Percentiles rank a stretch among this genome's conserved stretches.
Evolutionary conservation across 2,113 vertebrate species (phyloP).

Genomic region (Anthoscopus minutus): DNA sequence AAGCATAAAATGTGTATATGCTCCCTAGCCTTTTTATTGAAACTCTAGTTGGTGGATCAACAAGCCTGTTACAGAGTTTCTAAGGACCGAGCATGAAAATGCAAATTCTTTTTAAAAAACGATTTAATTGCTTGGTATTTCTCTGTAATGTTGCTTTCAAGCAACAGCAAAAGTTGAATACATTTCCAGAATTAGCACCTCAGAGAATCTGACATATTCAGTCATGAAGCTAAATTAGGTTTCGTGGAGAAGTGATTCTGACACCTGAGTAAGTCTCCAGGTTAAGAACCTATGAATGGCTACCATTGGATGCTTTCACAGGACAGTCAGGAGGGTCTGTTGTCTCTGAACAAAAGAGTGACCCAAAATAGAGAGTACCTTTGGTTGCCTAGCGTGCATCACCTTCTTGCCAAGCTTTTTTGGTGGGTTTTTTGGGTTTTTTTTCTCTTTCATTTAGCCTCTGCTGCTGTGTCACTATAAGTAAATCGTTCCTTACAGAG

Average conservation of each 20-base stretch:
- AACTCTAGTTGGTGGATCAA: neutral
- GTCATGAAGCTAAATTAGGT: neutral
- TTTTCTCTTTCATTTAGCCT: neutral
- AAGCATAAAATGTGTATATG: neutral
- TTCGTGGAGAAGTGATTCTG: neutral
- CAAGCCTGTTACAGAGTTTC: neutral
- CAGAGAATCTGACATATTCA: neutral
- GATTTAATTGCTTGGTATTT: neutral
- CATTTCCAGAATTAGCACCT: neutral
- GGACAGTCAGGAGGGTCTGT: neutral
- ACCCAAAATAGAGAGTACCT: neutral
- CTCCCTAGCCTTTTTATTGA: neutral
- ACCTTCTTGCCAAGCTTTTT: neutral
- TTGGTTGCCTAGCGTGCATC: neutral
- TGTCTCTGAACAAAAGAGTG: neutral
- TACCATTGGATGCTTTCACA: neutral
- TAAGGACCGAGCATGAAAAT: neutral
- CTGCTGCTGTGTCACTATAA: neutral
- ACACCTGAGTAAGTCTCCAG: neutral
- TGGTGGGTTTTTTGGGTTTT: neutral
- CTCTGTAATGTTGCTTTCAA: neutral
- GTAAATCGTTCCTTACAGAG: neutral
- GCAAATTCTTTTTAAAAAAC: neutral
- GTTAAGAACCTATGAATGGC: neutral
- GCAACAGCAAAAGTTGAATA: neutral